phyloP scores from a whole-genome alignment of 2,888 invertebrate species.

The Tyria jacobaeae region DNA sequence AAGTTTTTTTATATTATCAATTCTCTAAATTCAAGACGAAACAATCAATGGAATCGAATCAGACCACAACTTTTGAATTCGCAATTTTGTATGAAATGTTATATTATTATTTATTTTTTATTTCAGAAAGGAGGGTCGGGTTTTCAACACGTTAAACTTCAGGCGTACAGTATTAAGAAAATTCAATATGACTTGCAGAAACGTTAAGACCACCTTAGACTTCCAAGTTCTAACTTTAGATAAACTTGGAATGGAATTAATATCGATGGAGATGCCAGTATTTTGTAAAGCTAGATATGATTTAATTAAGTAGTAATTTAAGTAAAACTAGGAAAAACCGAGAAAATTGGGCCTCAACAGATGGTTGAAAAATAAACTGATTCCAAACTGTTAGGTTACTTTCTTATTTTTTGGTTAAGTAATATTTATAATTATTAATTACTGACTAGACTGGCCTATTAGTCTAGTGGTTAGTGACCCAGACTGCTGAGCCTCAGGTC shows the following conservation, averaged over 20 bases:
- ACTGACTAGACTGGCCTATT: too few species aligned
- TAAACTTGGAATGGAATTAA: neutral
- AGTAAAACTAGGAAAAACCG: neutral
- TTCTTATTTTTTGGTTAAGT: too few species aligned
- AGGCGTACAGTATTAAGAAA: fast-evolving
- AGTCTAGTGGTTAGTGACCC: too few species aligned
- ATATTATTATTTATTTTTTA: neutral
- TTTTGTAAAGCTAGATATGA: constrained; percentile 4
- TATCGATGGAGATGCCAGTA: neutral
- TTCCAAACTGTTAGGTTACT: too few species aligned
- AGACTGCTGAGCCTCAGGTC: too few species aligned
- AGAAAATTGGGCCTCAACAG: too few species aligned
- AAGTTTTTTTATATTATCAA: too few species aligned
- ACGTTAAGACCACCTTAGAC: neutral
- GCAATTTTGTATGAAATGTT: neutral
- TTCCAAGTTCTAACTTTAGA: neutral
- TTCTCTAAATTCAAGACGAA: too few species aligned
- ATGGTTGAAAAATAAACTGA: too few species aligned
- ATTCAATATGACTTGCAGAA: neutral
- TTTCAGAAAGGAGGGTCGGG: constrained; percentile 1
- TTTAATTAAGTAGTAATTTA: neutral
- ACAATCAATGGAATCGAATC: neutral
- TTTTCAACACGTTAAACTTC: neutral
- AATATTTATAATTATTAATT: too few species aligned
- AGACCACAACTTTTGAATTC: too few species aligned